These are phyloP conservation scores for Dromococcyx pavoninus DNA, from an alignment of 2,797 vertebrate genomes.

Conservation along the genomic window DNA sequence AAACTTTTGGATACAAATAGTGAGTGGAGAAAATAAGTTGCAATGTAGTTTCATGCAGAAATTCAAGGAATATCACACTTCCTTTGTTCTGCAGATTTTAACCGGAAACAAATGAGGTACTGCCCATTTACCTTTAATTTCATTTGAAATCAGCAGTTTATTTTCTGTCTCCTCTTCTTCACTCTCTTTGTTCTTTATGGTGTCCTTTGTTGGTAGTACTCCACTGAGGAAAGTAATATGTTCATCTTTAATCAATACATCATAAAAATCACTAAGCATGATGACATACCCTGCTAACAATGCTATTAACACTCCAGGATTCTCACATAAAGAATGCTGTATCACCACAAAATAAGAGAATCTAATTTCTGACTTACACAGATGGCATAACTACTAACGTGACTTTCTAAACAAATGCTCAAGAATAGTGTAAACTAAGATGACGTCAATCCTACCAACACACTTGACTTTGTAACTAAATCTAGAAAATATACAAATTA, in stretches of 20 bases:
- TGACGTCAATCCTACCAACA: background rate
- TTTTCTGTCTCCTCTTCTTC: constrained; percentile 76
- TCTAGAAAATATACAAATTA: background rate
- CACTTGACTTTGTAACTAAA: background rate
- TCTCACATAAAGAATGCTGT: background rate
- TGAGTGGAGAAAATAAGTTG: background rate
- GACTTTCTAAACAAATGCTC: background rate
- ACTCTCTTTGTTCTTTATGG: constrained; percentile 67
- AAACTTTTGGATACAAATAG: background rate
- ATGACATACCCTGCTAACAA: background rate
- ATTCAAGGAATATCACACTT: background rate
- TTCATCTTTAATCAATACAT: constrained; percentile 49
- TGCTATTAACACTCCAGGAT: background rate
- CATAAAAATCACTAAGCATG: background rate
- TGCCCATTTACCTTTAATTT: constrained; percentile 79
- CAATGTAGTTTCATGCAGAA: background rate
- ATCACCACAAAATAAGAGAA: background rate
- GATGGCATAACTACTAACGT: background rate
- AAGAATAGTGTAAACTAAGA: background rate
- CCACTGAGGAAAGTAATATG: constrained; percentile 71
- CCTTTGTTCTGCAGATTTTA: background rate
- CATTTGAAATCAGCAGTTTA: constrained; percentile 72
- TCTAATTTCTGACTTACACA: background rate
- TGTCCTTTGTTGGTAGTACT: constrained; percentile 74
- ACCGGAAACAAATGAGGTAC: background rate